Evolutionary conservation across 2,113 vertebrate species (phyloP).

Genomic region (Potamarius usumacintae): DNA sequence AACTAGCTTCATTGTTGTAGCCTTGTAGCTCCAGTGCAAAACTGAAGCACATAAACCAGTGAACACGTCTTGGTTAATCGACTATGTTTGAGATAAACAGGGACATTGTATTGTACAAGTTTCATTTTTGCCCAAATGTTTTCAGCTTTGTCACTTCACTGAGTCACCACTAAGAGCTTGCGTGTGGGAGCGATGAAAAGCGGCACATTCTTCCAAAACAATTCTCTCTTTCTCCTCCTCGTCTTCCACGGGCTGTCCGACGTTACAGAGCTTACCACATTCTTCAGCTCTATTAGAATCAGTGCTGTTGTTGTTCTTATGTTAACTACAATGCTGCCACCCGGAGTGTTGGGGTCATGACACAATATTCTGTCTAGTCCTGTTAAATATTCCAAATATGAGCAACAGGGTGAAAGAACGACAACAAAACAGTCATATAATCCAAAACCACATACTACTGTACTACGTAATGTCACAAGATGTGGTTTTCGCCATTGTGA

Average conservation of each 20-base stretch:
- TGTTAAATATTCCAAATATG: slow-evolving; percentile 4
- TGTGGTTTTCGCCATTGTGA: not conserved
- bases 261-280: not conserved
- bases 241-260: not conserved
- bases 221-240: slow-evolving; percentile 48
- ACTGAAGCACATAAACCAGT: not conserved
- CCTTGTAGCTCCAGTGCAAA: not conserved
- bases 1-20: not conserved
- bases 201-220: slow-evolving; percentile 51
- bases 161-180: not conserved
- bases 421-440: not conserved
- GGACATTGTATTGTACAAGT: not conserved
- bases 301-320: slow-evolving; percentile 7
- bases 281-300: not conserved
- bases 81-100: not conserved
- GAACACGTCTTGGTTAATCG: slow-evolving; percentile 9
- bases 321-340: slow-evolving; percentile 13
- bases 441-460: not conserved
- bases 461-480: not conserved
- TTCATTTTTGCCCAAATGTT: not conserved
- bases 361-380: slow-evolving; percentile 3
- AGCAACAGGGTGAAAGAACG: slow-evolving; percentile 1
- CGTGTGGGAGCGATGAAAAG: slow-evolving; percentile 35
- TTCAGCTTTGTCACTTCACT: not conserved
- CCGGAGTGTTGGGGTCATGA: slow-evolving; percentile 5